Evolutionary conservation across 2,113 vertebrate species (phyloP).

Genomic region (Gorilla gorilla): DNA sequence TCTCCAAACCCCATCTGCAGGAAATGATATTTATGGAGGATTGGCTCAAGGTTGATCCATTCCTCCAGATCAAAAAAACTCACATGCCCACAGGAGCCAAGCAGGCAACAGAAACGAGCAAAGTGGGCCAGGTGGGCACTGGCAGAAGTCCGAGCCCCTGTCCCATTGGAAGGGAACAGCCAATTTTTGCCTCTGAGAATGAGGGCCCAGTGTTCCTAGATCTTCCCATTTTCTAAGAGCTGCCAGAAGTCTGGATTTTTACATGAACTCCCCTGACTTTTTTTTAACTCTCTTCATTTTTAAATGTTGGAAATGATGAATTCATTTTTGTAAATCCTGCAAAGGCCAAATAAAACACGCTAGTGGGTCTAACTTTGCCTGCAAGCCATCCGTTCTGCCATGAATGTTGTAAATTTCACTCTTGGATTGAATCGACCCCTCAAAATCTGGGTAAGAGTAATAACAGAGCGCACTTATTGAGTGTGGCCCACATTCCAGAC

Average conservation of each 20-base stretch:
- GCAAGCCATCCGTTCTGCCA: background rate
- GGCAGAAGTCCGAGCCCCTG: background rate
- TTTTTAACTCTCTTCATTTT: conserved; percentile 47
- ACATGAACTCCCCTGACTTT: background rate
- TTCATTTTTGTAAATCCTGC: conserved; percentile 31
- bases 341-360: conserved; percentile 59
- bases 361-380: background rate
- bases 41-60: background rate
- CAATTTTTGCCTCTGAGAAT: background rate
- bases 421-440: background rate
- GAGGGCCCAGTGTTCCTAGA: background rate
- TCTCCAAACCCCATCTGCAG: background rate
- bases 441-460: background rate
- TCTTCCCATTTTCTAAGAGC: conserved; percentile 2
- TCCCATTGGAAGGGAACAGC: background rate
- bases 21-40: background rate
- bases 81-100: background rate
- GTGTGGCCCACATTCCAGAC: background rate
- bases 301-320: conserved; percentile 44
- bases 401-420: background rate
- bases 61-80: conserved; percentile 20
- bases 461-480: background rate
- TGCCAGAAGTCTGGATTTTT: conserved; percentile 30
- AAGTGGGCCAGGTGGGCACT: background rate
- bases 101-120: background rate